Conservation (phyloP, 2,888 invertebrate species). For the Sarcophaga rosellei region DNA sequence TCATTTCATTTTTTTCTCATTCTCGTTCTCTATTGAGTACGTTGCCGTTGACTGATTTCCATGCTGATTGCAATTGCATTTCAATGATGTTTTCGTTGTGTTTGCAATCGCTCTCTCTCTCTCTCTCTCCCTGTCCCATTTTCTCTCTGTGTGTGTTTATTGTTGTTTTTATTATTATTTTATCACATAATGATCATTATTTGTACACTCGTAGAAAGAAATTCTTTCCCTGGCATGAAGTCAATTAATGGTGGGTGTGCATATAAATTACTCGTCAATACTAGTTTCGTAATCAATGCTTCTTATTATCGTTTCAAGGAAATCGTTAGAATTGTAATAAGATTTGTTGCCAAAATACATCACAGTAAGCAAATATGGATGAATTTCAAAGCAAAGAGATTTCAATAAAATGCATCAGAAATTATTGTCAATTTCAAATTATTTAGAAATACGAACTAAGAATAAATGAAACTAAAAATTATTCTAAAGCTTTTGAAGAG, state of each 20-base stretch:
- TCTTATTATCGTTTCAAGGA: not conserved
- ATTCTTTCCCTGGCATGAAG: constrained; percentile 6
- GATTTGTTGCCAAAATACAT: too few species aligned
- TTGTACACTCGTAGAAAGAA: constrained; percentile 36
- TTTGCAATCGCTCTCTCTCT: not conserved
- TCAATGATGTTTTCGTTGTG: constrained; percentile 56
- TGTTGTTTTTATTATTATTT: constrained; percentile 18
- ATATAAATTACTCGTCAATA: constrained; percentile 15
- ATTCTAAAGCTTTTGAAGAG: too few species aligned
- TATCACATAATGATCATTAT: constrained; percentile 48
- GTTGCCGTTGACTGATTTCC: constrained; percentile 54
- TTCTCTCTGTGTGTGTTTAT: too few species aligned
- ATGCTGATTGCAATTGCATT: constrained; percentile 67
- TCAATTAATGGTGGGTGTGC: constrained; percentile 11
- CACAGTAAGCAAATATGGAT: too few species aligned
- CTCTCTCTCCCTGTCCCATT: too few species aligned
- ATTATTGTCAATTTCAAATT: too few species aligned
- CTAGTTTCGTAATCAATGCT: not conserved
- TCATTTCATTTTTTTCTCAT: not conserved
- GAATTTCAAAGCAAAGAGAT: too few species aligned
- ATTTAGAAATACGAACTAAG: too few species aligned
- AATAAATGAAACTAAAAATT: too few species aligned
- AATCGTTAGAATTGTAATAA: not conserved
- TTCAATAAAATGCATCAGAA: too few species aligned
- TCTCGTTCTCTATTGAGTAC: constrained; percentile 19